These are phyloP conservation scores for Atherix ibis DNA, from an alignment of 2,888 invertebrate species.

Conservation along the genomic window DNA sequence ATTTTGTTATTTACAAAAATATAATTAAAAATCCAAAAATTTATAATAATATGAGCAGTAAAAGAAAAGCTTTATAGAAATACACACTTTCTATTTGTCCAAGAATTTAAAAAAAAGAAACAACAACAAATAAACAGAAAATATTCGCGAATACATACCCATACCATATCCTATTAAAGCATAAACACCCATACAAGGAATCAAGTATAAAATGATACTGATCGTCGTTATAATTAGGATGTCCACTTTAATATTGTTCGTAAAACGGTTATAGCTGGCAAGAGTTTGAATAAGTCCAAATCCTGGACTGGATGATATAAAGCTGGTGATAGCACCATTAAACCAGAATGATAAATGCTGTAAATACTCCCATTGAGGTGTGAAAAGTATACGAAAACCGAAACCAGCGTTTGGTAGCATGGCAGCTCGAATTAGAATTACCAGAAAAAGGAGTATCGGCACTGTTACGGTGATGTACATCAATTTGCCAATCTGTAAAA, in stretches of 20 bases:
- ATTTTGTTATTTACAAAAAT: too few relatives aligned
- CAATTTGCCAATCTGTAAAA: conserved; percentile 27
- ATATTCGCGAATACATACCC: too few relatives aligned
- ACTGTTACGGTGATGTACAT: conserved; percentile 81
- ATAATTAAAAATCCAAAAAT: too few relatives aligned
- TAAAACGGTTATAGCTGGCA: conserved; percentile 68
- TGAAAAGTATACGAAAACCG: conserved; percentile 61
- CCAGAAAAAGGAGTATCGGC: conserved; percentile 57
- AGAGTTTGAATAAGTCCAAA: conserved; percentile 75
- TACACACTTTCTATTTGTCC: too few relatives aligned
- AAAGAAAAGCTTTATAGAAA: too few relatives aligned
- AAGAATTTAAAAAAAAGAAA: too few relatives aligned
- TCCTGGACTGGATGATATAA: conserved; percentile 78
- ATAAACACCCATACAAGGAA: too few relatives aligned
- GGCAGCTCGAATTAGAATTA: conserved; percentile 58
- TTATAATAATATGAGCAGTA: too few relatives aligned
- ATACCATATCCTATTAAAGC: too few relatives aligned
- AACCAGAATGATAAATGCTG: conserved; percentile 74
- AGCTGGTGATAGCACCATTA: conserved; percentile 84
- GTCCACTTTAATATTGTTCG: conserved; percentile 48
- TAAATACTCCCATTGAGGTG: conserved; percentile 63
- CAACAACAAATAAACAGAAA: too few relatives aligned
- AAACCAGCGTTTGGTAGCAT: conserved; percentile 65
- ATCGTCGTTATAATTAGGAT: conserved; percentile 51
- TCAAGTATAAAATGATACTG: too few relatives aligned